phyloP scores from a whole-genome alignment of 2,888 invertebrate species.

The Meiosimyza decipiens region DNA sequence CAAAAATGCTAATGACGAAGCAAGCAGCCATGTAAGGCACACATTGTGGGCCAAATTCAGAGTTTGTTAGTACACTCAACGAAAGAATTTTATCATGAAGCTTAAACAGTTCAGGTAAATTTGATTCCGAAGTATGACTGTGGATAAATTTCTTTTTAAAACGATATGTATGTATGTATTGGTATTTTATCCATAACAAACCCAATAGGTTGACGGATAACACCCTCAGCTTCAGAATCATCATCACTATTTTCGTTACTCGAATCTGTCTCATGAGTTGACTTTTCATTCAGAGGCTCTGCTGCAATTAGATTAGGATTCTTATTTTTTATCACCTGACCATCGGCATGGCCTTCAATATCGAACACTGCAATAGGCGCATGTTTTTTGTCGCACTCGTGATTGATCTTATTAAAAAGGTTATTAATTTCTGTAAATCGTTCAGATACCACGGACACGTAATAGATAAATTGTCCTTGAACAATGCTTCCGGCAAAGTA shows the following conservation, averaged over 20 bases:
- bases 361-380: conserved; percentile 58
- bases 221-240: conserved; percentile 40
- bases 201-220: background rate
- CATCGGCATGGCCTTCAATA: conserved; percentile 52
- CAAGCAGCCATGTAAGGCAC: conserved; percentile 64
- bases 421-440: conserved; percentile 61
- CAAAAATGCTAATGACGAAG: conserved; percentile 64
- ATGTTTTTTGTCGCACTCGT: conserved; percentile 58
- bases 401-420: conserved; percentile 60
- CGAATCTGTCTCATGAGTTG: background rate
- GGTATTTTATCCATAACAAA: background rate
- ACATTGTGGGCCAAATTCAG: conserved; percentile 61
- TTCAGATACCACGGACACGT: conserved; percentile 60
- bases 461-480: conserved; percentile 62
- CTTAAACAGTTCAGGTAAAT: conserved; percentile 62
- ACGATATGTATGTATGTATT: conserved; percentile 10
- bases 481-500: conserved; percentile 59
- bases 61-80: conserved; percentile 59
- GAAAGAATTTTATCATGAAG: conserved; percentile 64
- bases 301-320: background rate
- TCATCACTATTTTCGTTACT: background rate
- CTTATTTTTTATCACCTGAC: background rate
- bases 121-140: conserved; percentile 58
- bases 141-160: background rate
- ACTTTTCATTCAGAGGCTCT: background rate